A percentile compares a stretch with the other conserved stretches of the same genome.
Conservation (phyloP, 2,888 invertebrate genomes). For the Brassicogethes aeneus region DNA sequence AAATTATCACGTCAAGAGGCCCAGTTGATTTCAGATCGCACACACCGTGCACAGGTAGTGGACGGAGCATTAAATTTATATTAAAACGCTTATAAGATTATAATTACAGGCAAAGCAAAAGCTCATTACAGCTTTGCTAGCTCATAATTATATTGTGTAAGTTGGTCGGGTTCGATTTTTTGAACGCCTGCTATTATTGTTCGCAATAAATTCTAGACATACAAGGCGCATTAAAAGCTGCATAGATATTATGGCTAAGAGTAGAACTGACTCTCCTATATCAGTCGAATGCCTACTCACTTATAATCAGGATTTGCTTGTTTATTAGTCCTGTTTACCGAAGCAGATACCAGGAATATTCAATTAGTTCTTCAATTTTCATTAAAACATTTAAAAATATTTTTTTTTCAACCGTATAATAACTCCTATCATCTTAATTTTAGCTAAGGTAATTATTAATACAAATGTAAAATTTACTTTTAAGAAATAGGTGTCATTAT, state of each 20-base stretch:
- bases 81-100: too few relatives aligned
- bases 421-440: too few relatives aligned
- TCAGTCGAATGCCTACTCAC: slow-evolving; percentile 18
- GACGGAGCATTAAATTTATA: neutral
- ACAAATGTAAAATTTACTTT: too few relatives aligned
- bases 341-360: slow-evolving; percentile 4
- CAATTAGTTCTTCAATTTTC: too few relatives aligned
- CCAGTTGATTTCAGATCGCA: neutral
- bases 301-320: slow-evolving; percentile 30
- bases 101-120: slow-evolving; percentile 6
- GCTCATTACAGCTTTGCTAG: slow-evolving; percentile 15
- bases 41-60: neutral
- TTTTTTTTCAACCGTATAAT: too few relatives aligned
- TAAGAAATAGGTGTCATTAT: too few relatives aligned
- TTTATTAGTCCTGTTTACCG: slow-evolving; percentile 16
- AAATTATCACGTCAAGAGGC: neutral
- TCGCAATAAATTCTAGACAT: slow-evolving; percentile 33
- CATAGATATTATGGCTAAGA: slow-evolving; percentile 27
- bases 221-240: slow-evolving; percentile 36
- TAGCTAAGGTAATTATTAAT: too few relatives aligned
- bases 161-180: slow-evolving; percentile 13
- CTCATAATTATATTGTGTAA: slow-evolving; percentile 19
- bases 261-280: slow-evolving; percentile 21
- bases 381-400: too few relatives aligned
- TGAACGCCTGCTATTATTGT: slow-evolving; percentile 19